Conservation (phyloP, 2,888 invertebrate species). For the Synergus japonicus region DNA sequence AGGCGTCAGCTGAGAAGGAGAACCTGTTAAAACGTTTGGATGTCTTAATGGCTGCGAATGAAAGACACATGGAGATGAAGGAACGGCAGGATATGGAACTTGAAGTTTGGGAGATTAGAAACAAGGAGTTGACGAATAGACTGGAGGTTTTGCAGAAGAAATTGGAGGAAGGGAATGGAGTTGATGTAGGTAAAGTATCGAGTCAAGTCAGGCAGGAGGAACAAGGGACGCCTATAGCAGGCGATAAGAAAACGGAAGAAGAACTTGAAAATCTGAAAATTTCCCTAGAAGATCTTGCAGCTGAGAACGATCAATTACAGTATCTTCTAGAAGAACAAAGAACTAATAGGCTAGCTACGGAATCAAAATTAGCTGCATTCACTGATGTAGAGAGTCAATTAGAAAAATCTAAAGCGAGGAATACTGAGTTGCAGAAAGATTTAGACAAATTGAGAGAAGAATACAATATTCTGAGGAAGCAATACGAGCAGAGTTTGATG, state of each 20-base stretch:
- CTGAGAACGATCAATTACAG: constrained; percentile 82
- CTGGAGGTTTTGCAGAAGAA: constrained; percentile 76
- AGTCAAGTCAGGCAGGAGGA: not conserved
- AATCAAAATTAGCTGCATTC: constrained; percentile 54
- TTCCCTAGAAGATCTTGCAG: constrained; percentile 80
- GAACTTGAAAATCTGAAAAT: constrained; percentile 79
- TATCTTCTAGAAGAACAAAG: constrained; percentile 80
- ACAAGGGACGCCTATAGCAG: not conserved
- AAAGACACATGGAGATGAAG: constrained; percentile 88
- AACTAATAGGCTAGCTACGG: constrained; percentile 66
- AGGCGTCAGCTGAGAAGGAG: constrained; percentile 84
- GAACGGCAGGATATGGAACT: constrained; percentile 89
- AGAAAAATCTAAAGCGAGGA: constrained; percentile 61
- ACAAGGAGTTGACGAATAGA: constrained; percentile 84
- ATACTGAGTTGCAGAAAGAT: constrained; percentile 56
- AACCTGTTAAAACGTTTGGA: constrained; percentile 85
- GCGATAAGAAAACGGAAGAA: constrained; percentile 59
- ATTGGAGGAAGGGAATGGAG: not conserved
- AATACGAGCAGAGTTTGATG: constrained; percentile 66
- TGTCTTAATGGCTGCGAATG: constrained; percentile 86
- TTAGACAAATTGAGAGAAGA: constrained; percentile 63
- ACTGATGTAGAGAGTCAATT: constrained; percentile 53
- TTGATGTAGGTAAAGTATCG: not conserved
- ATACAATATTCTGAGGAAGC: constrained; percentile 60
- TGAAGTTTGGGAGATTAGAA: constrained; percentile 85